A percentile compares a stretch with the other conserved stretches of the same genome.
Conservation (phyloP, 2,113 vertebrate species). For the Nannospalax galili region DNA sequence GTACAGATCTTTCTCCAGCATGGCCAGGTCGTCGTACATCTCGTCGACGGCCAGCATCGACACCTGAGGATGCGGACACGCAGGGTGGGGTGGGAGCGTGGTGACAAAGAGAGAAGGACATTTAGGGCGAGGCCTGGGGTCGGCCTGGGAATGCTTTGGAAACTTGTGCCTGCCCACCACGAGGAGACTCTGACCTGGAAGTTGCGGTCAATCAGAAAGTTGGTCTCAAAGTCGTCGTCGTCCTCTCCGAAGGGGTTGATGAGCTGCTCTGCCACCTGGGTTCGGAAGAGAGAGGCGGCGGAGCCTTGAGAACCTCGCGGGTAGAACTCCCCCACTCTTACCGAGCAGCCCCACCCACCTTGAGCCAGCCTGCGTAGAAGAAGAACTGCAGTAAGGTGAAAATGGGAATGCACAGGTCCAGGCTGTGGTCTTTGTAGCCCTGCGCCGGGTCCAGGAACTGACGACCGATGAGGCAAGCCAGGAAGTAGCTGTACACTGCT, state of each 20-base stretch:
- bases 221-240: constrained; percentile 95
- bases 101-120: neutral
- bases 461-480: constrained; percentile 94
- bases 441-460: constrained; percentile 95
- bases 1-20: constrained; percentile 92
- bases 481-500: constrained; percentile 96
- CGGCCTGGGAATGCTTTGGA: neutral
- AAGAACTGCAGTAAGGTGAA: constrained; percentile 98
- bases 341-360: constrained; percentile 84
- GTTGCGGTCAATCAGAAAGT: constrained; percentile 94
- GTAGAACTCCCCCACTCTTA: fast-evolving
- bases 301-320: neutral
- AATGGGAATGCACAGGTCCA: constrained; percentile 94
- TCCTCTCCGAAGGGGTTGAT: constrained; percentile 97
- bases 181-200: constrained; percentile 89
- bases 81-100: neutral
- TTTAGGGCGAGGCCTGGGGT: neutral
- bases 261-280: constrained; percentile 94
- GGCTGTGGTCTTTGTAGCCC: constrained; percentile 92
- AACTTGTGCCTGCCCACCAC: neutral
- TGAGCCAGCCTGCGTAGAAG: constrained; percentile 97
- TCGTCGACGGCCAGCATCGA: constrained; percentile 97
- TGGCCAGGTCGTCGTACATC: constrained; percentile 92
- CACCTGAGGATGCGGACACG: constrained; percentile 76
- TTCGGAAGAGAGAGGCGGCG: neutral